Base-by-base conservation (phyloP, 2,797 vertebrate genomes). In the Hydrophis major region DNA sequence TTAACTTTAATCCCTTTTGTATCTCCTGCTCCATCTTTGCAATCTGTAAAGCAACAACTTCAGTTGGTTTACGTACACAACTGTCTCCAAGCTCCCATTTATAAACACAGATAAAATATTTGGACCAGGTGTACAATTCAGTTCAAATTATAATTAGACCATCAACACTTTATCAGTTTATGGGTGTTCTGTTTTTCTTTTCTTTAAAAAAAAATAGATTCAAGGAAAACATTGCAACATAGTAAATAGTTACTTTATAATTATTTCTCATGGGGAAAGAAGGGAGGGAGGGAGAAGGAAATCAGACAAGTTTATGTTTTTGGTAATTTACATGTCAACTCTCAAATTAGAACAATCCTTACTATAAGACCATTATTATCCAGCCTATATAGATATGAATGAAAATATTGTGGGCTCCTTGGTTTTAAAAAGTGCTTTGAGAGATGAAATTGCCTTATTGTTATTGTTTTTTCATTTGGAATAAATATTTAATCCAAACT, bases 1-100 rank as follows among this genome's bases (percentile, higher is more conserved):
- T 96, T 96, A 96, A 88, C 69, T 92, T 95, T 93, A 97, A 94
- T 95, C 94, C 42, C 13, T 93, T 96, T 96, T 94, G 56, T 94
- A 94, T 92, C 93, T 93, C 95, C 63, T 93, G 83, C 53, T 66
- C 96, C 94, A 96, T 92, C 93, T 96, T 94, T 95, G 89, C 93
- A 94, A 96, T 95, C 94, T 90, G 95, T 93, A 94, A 95, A 93
- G 60, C 93, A 95, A 88, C 87, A 90, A 10, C 11, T 94, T 87
- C 94, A 94, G 91, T 78, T 93, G 89, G 25, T 92, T 91, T 89
- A 92, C 90, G 55, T 12, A 93, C 16, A 90, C 90, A 95, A 89
- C 93, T 61, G 27, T 93, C 66, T 94, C 69, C 86, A 88, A 87
- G 55, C 18, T 86, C 27, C 32, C 94, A 74, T 92, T 95, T 91